These are phyloP conservation scores for Hanleya hanleyi DNA, from an alignment of 2,888 invertebrate genomes.

Conservation along the genomic window DNA sequence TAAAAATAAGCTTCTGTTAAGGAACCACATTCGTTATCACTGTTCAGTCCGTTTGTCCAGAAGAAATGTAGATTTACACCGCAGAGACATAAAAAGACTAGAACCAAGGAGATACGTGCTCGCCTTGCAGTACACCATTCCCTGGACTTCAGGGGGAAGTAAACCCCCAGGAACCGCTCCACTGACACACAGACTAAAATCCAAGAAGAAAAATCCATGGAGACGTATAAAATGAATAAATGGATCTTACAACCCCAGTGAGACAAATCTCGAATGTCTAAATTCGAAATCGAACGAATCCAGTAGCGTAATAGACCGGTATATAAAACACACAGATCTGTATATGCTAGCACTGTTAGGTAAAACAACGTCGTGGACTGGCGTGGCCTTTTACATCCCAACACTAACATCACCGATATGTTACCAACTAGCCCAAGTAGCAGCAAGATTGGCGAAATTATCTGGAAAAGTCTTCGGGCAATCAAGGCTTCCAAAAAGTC, in stretches of 20 bases:
- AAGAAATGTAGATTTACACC: background rate
- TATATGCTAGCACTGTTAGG: background rate
- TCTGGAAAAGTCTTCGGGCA: background rate
- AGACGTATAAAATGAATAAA: background rate
- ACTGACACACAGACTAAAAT: conserved; percentile 4
- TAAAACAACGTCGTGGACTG: background rate
- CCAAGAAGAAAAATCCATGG: background rate
- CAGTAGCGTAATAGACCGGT: background rate
- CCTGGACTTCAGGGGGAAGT: conserved; percentile 1
- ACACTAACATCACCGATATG: background rate
- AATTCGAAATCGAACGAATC: background rate
- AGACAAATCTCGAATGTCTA: background rate
- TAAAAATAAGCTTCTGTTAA: background rate
- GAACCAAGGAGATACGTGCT: background rate
- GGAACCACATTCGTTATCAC: background rate
- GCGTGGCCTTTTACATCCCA: conserved; percentile 8
- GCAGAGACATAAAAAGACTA: background rate
- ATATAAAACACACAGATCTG: background rate
- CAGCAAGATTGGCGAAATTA: background rate
- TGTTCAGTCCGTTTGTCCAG: conserved; percentile 1
- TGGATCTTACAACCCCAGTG: conserved; percentile 9
- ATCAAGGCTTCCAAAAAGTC: background rate
- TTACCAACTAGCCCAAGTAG: background rate
- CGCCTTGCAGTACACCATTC: background rate
- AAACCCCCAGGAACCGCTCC: conserved; percentile 1